phyloP scores from a whole-genome alignment of 2,113 vertebrate genomes.

The Psammodynastes pulverulentus region DNA sequence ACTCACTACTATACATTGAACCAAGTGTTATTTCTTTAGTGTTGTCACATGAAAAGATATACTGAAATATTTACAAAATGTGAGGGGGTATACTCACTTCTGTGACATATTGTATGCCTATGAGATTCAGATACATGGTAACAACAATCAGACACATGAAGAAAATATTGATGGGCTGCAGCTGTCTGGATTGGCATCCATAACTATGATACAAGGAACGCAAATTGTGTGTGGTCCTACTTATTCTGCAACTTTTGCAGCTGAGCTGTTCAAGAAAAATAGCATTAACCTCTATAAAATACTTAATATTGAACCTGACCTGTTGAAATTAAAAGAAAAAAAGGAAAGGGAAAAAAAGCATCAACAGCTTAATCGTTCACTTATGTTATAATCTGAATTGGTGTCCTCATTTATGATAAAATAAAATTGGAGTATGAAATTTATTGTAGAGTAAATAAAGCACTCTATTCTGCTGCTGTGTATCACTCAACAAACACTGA shows the following conservation, averaged over 20 bases:
- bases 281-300: neutral
- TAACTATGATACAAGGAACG: neutral
- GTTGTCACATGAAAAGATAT: no score
- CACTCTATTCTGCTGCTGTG: neutral
- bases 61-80: no score
- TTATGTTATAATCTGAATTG: neutral
- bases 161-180: neutral
- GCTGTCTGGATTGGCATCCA: neutral
- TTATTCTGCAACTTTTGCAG: neutral
- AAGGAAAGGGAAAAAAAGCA: neutral
- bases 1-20: no score
- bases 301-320: neutral
- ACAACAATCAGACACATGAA: neutral
- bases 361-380: neutral
- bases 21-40: no score
- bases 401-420: constrained; percentile 5
- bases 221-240: neutral
- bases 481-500: neutral
- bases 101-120: no score
- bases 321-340: neutral
- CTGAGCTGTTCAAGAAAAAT: neutral
- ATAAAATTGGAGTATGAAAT: neutral
- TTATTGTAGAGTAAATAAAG: neutral
- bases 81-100: no score
- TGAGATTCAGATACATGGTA: neutral